Conservation (phyloP, 2,113 vertebrate genomes). For the Pterocles orientalis region DNA sequence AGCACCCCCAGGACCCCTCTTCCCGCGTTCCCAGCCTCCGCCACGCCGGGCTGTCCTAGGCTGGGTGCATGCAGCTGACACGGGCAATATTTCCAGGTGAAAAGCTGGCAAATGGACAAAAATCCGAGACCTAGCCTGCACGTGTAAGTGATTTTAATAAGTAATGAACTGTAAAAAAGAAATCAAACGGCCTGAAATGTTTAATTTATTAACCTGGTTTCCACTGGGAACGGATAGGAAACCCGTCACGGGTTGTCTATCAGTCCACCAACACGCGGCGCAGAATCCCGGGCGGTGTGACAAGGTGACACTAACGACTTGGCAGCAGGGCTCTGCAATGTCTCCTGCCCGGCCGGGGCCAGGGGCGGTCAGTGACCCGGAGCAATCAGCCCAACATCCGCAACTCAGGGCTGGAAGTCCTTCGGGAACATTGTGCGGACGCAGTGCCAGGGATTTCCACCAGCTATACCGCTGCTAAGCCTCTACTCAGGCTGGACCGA, state of each 20-base stretch:
- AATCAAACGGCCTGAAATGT: background rate
- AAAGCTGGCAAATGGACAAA: background rate
- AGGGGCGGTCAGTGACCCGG: fast-evolving
- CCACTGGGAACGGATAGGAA: background rate
- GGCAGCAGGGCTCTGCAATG: background rate
- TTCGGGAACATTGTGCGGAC: background rate
- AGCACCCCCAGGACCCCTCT: too few relatives aligned
- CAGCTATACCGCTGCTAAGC: background rate
- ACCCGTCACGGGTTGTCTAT: background rate
- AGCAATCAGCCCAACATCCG: background rate
- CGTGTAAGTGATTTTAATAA: background rate
- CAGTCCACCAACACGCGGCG: background rate
- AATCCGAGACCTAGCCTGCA: background rate
- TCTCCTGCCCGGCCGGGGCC: background rate
- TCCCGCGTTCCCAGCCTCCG: background rate
- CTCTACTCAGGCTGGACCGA: background rate
- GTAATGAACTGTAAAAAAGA: background rate
- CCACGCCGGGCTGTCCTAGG: background rate
- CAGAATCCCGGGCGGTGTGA: background rate
- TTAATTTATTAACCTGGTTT: background rate
- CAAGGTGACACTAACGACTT: background rate
- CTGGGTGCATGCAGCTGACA: background rate
- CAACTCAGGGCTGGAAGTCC: background rate
- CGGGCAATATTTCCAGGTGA: background rate
- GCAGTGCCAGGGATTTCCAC: background rate